Percentiles rank a stretch among this genome's conserved stretches.
phyloP scores from a whole-genome alignment of 1,140 invertebrate species.

The Ips nitidus region DNA sequence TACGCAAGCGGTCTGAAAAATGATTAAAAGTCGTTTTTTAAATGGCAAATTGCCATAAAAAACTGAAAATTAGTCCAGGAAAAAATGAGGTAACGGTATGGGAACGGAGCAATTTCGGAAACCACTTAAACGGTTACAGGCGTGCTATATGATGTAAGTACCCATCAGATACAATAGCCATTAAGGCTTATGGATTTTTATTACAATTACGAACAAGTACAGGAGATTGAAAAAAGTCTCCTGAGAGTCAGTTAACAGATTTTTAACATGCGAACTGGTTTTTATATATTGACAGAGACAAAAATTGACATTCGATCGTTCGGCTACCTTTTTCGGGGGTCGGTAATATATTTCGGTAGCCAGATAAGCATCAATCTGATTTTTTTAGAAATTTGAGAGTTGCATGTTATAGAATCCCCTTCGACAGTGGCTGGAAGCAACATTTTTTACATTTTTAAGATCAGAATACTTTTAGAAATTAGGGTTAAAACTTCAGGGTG shows the following conservation, averaged over 20 bases:
- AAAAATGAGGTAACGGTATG: conserved; percentile 18
- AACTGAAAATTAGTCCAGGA: conserved; percentile 7
- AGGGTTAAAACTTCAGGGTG: conserved; percentile 7
- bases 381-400: conserved; percentile 23
- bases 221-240: neutral
- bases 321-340: conserved; percentile 9
- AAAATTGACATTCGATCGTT: conserved; percentile 14
- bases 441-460: conserved; percentile 24
- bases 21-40: conserved; percentile 14
- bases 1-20: conserved; percentile 10
- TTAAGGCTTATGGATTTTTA: conserved; percentile 30
- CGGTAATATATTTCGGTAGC: conserved; percentile 30
- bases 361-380: conserved; percentile 23
- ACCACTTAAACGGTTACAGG: conserved; percentile 15
- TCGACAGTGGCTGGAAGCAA: conserved; percentile 3
- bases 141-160: conserved; percentile 33
- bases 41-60: conserved; percentile 6
- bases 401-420: conserved; percentile 15
- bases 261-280: too few species aligned
- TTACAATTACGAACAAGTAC: conserved; percentile 20
- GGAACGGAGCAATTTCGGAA: conserved; percentile 7
- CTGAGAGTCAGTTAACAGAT: neutral
- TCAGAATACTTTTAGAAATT: neutral
- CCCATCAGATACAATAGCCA: conserved; percentile 30
- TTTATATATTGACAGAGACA: neutral